Percentiles rank a stretch among this genome's conserved stretches.
These are phyloP conservation scores for Neolamprologus fasciatus DNA, from an alignment of 2,113 vertebrate species.

Conservation along the genomic window DNA sequence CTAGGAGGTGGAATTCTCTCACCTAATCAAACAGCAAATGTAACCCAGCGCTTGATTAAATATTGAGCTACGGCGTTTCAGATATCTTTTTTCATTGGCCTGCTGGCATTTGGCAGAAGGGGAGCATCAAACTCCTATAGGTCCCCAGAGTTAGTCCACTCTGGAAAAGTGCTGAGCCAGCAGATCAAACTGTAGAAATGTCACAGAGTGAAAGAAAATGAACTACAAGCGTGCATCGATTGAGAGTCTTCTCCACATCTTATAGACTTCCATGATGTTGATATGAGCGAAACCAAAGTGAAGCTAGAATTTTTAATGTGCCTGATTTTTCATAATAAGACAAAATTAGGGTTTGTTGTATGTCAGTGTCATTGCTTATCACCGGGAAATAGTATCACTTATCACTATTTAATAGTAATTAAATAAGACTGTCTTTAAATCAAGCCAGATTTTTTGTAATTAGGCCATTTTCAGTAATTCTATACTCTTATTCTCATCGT, in stretches of 20 bases:
- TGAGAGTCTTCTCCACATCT: not conserved
- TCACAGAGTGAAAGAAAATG: conserved; percentile 36
- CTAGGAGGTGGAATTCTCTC: conserved; percentile 42
- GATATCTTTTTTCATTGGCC: conserved; percentile 56
- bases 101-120: conserved; percentile 62
- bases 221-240: conserved; percentile 28
- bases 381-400: not conserved
- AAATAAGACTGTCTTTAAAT: not conserved
- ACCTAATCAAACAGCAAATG: conserved; percentile 63
- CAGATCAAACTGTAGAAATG: conserved; percentile 39
- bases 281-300: not conserved
- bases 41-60: conserved; percentile 69
- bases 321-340: not conserved
- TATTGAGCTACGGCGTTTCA: conserved; percentile 67
- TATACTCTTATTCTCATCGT: not conserved
- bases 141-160: conserved; percentile 47
- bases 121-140: conserved; percentile 63
- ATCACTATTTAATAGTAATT: not conserved
- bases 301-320: not conserved
- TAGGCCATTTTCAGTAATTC: not conserved
- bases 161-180: conserved; percentile 62
- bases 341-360: not conserved
- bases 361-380: not conserved
- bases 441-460: not conserved
- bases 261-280: conserved; percentile 2